These are phyloP conservation scores for Parapristionchus giblindavisi DNA, from an alignment of 2,888 invertebrate genomes.

Conservation along the genomic window DNA sequence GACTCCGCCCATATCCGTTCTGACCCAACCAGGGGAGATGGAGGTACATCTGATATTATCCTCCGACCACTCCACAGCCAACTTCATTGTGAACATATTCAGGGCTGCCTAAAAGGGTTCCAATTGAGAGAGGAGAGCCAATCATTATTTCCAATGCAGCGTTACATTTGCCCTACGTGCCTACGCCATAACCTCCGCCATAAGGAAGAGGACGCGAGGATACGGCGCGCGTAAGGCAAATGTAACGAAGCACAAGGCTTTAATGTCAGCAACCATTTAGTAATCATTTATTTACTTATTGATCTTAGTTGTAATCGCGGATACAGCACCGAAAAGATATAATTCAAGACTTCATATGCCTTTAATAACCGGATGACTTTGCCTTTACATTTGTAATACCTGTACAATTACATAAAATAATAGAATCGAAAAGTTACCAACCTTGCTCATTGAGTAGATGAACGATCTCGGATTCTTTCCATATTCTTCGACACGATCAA, in stretches of 20 bases:
- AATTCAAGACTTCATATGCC: too few relatives aligned
- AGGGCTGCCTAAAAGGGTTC: slow-evolving; percentile 13
- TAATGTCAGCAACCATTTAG: too few relatives aligned
- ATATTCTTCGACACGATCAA: background rate
- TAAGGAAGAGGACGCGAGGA: too few relatives aligned
- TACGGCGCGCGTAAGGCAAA: too few relatives aligned
- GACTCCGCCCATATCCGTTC: slow-evolving; percentile 38
- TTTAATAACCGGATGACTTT: background rate
- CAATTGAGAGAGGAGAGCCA: too few relatives aligned
- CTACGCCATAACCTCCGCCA: too few relatives aligned
- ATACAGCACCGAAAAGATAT: too few relatives aligned
- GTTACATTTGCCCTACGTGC: too few relatives aligned
- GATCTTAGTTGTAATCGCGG: too few relatives aligned
- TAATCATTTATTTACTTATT: too few relatives aligned
- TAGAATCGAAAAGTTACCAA: background rate
- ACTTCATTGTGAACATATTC: slow-evolving; percentile 15
- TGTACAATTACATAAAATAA: background rate
- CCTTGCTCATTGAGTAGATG: slow-evolving; percentile 30
- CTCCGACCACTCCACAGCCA: background rate
- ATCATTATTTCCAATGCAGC: too few relatives aligned
- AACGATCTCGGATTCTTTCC: background rate
- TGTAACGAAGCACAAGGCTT: too few relatives aligned
- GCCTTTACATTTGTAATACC: background rate
- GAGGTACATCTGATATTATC: slow-evolving; percentile 7
- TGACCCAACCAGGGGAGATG: slow-evolving; percentile 39